Evolutionary conservation across 2,113 vertebrate species (phyloP), one percentile per base, ranked within the genome.

Genomic region (Scortum barcoo): DNA sequence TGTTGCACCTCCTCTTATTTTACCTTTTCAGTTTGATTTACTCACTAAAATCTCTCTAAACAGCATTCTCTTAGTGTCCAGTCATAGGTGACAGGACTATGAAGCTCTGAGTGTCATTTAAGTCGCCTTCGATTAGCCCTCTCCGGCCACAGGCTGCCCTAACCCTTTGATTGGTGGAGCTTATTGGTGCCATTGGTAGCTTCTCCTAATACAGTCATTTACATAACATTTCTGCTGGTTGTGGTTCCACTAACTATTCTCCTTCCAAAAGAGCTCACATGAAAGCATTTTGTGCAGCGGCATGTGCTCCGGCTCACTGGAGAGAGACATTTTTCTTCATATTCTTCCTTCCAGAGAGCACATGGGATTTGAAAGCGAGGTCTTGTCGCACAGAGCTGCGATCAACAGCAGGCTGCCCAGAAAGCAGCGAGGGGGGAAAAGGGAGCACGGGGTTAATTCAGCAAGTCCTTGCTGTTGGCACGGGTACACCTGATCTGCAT

Each of bases 401-500:
- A 78, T 76, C 85, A 75, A 24, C 66, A 72, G 51, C 50, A 79
- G 48, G 54, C 50, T 77, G 57, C 50, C 36, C 73, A 6, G 24
- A 63, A 74, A 82, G 63, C 30, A 42, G 30, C 0, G 53, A 67
- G 30, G 56, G 62, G 53, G 44, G 28, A 61, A 50, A 22, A 33
- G 20, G 69, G 54, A 73, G 68, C 81, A 82, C 20, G 10, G 68
- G 83, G 84, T 87, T 87, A 89, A 89, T 81, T 87, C 67, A 28
- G 33, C 30, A 62, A 83, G 70, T 82, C 86, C 54, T 42, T 8
- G 68, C 84, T 76, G 86, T 76, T 61, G 69, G 70, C 70, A 70
- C 69, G 87, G 86, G 77, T 60, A 78, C 82, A 80, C 84, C 79
- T 72, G 80, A 89, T 57, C 77, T 24, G 81, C 76, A 40, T 80